phyloP scores from a whole-genome alignment of 2,888 invertebrate genomes.

The Drosophila emarginata region DNA sequence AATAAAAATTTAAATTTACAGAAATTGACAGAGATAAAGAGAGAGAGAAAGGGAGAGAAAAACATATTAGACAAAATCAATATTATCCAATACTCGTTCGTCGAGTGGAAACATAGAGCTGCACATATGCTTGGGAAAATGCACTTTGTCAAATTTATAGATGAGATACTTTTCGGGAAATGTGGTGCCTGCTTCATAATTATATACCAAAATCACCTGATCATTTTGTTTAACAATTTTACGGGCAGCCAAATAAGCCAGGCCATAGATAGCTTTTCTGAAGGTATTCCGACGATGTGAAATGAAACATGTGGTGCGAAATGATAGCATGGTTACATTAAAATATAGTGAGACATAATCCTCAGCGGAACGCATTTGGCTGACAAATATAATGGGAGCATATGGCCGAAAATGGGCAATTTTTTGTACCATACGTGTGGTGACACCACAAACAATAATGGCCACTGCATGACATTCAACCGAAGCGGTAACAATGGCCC shows the following conservation, averaged over 20 bases:
- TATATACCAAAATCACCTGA: conserved; percentile 71
- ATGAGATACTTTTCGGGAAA: conserved; percentile 74
- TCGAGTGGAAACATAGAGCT: conserved; percentile 41
- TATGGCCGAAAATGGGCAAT: conserved; percentile 78
- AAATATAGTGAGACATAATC: conserved; percentile 71
- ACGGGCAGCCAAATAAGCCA: conserved; percentile 61
- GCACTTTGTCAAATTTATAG: conserved; percentile 58
- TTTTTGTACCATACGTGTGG: conserved; percentile 76
- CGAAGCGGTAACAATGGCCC: conserved; percentile 68
- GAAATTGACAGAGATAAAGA: not conserved
- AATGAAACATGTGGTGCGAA: conserved; percentile 31
- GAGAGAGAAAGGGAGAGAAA: too few relatives aligned
- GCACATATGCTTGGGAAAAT: conserved; percentile 58
- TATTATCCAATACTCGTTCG: not conserved
- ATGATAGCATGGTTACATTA: conserved; percentile 71
- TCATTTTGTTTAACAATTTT: conserved; percentile 49
- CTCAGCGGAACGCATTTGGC: conserved; percentile 65
- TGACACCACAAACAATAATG: conserved; percentile 73
- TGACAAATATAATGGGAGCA: conserved; percentile 73
- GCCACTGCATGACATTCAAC: conserved; percentile 68
- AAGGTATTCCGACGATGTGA: conserved; percentile 52
- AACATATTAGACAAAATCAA: not conserved
- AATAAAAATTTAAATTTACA: not conserved
- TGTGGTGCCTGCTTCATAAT: conserved; percentile 39
- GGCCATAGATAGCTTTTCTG: conserved; percentile 64